phyloP scores from a whole-genome alignment of 92 coral and sea anemone genomes.

The Phenganax marumi region DNA sequence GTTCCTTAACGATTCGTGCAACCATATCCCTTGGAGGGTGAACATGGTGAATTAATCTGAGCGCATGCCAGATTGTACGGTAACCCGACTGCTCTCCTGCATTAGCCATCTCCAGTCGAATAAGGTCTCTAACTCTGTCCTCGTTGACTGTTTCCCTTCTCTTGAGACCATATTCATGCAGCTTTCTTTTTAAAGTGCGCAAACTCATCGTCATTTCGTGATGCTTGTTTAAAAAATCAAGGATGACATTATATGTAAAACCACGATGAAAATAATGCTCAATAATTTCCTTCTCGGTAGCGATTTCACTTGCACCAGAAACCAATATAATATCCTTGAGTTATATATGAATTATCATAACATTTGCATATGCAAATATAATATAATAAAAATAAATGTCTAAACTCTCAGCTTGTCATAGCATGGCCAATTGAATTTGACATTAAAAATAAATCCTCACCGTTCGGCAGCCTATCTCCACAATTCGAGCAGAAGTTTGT shows the following conservation, averaged over 20 bases:
- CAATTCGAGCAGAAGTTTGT: too few species aligned
- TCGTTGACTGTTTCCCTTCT: not conserved
- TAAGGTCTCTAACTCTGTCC: not conserved
- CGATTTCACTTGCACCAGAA: too few species aligned
- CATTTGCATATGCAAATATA: too few species aligned
- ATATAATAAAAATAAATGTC: too few species aligned
- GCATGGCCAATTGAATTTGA: too few species aligned
- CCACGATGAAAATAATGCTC: not conserved
- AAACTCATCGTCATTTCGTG: not conserved
- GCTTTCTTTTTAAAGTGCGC: not conserved
- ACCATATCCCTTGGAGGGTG: conserved; percentile 42
- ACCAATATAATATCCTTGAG: too few species aligned
- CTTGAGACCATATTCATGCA: not conserved
- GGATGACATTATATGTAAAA: not conserved
- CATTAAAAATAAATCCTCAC: too few species aligned
- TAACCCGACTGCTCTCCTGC: conserved; percentile 8
- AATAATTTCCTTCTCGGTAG: not conserved
- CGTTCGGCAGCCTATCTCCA: too few species aligned
- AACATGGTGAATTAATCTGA: conserved; percentile 43
- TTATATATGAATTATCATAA: too few species aligned
- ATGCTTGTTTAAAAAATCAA: not conserved
- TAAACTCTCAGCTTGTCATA: too few species aligned
- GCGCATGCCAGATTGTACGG: conserved; percentile 53
- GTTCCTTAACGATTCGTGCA: conserved; percentile 37
- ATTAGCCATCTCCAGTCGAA: not conserved